Evolutionary conservation across 2,113 vertebrate species (phyloP).

Genomic region (Semicossyphus pulcher): DNA sequence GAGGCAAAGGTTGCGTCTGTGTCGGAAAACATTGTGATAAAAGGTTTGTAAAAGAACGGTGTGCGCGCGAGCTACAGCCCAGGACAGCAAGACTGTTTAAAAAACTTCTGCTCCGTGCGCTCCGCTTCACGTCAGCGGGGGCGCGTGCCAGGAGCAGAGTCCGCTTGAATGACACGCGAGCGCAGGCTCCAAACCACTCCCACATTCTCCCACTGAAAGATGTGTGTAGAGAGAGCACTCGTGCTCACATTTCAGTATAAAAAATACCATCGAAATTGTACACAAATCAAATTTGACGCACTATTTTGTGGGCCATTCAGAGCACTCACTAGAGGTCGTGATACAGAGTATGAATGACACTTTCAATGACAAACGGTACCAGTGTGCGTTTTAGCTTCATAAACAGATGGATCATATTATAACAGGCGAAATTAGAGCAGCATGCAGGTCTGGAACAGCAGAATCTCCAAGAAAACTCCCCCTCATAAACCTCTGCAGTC

Average conservation of each 20-base stretch:
- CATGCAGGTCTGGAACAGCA: conserved; percentile 34
- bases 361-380: no score
- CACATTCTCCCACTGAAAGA: conserved; percentile 17
- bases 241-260: background rate
- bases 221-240: background rate
- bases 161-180: conserved; percentile 71
- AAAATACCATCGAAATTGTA: background rate
- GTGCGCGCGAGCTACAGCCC: conserved; percentile 23
- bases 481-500: background rate
- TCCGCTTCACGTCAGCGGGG: conserved; percentile 43
- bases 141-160: conserved; percentile 73
- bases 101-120: conserved; percentile 14
- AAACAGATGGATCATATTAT: conserved; percentile 61
- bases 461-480: background rate
- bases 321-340: no score
- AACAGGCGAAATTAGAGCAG: conserved; percentile 39
- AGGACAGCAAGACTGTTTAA: conserved; percentile 5
- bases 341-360: no score
- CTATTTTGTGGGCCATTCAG: no score
- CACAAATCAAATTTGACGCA: background rate
- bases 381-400: conserved; percentile 3
- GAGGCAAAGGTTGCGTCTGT: conserved; percentile 4
- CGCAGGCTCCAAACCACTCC: conserved; percentile 60
- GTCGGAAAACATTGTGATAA: background rate
- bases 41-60: background rate